These are phyloP conservation scores for Pseudocheirus occidentalis DNA, from an alignment of 2,797 vertebrate species.

Conservation along the genomic window DNA sequence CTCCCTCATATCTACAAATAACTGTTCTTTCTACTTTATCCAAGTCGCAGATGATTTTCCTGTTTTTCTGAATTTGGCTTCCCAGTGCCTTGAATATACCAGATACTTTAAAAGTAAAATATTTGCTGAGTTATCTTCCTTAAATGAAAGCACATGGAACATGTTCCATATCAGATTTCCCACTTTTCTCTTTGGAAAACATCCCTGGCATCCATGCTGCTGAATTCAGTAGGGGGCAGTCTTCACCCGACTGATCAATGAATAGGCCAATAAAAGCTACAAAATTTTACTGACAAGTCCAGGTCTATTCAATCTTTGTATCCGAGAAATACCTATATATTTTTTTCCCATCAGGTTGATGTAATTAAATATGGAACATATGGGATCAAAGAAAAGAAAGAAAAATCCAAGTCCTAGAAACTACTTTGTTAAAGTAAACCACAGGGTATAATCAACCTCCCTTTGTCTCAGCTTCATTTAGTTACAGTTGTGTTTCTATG, in stretches of 20 bases:
- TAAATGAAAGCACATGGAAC: background rate
- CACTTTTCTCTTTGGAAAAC: background rate
- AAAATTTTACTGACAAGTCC: background rate
- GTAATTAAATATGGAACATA: background rate
- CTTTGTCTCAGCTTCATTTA: background rate
- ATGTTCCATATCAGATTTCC: background rate
- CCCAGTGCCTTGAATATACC: background rate
- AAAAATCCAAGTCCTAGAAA: background rate
- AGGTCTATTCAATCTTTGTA: accelerated
- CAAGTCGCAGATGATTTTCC: background rate
- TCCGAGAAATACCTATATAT: accelerated
- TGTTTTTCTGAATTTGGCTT: background rate
- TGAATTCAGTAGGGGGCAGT: conserved; percentile 42
- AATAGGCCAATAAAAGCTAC: background rate
- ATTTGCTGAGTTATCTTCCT: background rate
- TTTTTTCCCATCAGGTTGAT: accelerated
- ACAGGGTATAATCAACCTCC: background rate
- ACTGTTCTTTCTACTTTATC: background rate
- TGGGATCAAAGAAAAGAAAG: accelerated
- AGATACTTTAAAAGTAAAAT: background rate
- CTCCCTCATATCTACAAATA: background rate
- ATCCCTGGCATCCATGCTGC: background rate
- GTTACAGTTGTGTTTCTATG: conserved; percentile 26
- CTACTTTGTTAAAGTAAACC: conserved; percentile 8
- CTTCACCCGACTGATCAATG: conserved; percentile 13